Evolutionary conservation across 2,888 invertebrate species (phyloP).

Genomic region (Patella pellucida): DNA sequence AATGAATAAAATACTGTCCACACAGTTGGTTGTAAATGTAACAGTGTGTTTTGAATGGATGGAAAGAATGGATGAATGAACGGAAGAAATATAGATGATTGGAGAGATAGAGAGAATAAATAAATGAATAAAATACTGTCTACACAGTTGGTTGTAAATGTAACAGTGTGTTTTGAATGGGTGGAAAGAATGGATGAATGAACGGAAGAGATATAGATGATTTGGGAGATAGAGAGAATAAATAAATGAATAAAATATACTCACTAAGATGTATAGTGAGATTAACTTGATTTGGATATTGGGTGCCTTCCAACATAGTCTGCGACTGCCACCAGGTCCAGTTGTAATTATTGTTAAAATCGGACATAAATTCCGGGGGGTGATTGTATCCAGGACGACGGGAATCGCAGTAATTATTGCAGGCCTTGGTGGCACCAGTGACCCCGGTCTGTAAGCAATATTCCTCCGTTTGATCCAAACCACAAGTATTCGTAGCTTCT

Average conservation of each 20-base stretch:
- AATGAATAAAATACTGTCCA: too few species aligned
- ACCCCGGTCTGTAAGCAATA: slow-evolving; percentile 90
- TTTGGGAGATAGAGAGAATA: too few species aligned
- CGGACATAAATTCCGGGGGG: slow-evolving; percentile 85
- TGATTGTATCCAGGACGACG: slow-evolving; percentile 77
- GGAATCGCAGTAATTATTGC: slow-evolving; percentile 75
- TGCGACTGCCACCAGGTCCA: slow-evolving; percentile 76
- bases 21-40: too few species aligned
- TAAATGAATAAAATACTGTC: too few species aligned
- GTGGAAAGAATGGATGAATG: too few species aligned
- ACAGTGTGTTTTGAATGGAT: too few species aligned
- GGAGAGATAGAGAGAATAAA: too few species aligned
- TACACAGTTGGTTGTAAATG: too few species aligned
- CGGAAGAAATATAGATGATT: too few species aligned
- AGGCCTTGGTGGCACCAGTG: slow-evolving; percentile 78
- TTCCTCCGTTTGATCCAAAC: slow-evolving; percentile 77
- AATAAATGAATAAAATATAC: slow-evolving; percentile 24
- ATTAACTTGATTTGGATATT: slow-evolving; percentile 92
- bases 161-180: too few species aligned
- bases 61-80: too few species aligned
- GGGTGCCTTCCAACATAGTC: slow-evolving; percentile 94
- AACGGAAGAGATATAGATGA: too few species aligned
- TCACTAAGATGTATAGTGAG: slow-evolving; percentile 88
- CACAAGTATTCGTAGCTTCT: slow-evolving; percentile 96
- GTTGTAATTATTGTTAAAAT: slow-evolving; percentile 83